Percentiles rank a stretch among this genome's conserved stretches.
phyloP scores from a whole-genome alignment of 2,113 vertebrate genomes.

The Amphiprion percula region DNA sequence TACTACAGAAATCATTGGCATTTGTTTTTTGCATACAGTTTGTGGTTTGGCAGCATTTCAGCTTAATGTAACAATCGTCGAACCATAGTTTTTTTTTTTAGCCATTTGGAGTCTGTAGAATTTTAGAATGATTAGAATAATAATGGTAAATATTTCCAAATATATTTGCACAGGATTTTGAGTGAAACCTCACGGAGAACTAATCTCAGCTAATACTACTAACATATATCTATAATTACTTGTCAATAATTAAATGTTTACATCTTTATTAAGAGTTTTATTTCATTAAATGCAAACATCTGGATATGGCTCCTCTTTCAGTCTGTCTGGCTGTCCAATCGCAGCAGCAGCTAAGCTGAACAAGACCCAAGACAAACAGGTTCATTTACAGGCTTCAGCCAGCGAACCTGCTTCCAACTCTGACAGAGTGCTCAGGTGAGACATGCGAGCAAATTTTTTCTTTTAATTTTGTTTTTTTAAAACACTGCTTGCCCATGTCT shows the following conservation, averaged over 20 bases:
- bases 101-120: too few relatives aligned
- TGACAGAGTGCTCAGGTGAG: slow-evolving; percentile 96
- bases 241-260: background rate
- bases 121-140: too few relatives aligned
- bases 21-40: too few relatives aligned
- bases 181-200: background rate
- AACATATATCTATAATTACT: slow-evolving; percentile 30
- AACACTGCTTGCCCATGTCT: background rate
- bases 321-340: slow-evolving; percentile 97
- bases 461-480: background rate
- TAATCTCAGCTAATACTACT: slow-evolving; percentile 37
- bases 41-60: too few relatives aligned
- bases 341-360: slow-evolving; percentile 96
- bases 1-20: too few relatives aligned
- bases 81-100: too few relatives aligned
- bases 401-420: slow-evolving; percentile 89
- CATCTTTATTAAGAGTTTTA: slow-evolving; percentile 6
- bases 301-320: slow-evolving; percentile 62
- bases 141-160: too few relatives aligned
- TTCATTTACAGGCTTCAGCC: slow-evolving; percentile 82
- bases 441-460: background rate
- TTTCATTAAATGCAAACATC: background rate
- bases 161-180: background rate
- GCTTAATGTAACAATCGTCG: too few relatives aligned
- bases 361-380: slow-evolving; percentile 94